Evolutionary conservation across 2,888 invertebrate genomes (phyloP), one percentile per base, ranked within the genome.

Genomic region (Lasioglossum calceatum): DNA sequence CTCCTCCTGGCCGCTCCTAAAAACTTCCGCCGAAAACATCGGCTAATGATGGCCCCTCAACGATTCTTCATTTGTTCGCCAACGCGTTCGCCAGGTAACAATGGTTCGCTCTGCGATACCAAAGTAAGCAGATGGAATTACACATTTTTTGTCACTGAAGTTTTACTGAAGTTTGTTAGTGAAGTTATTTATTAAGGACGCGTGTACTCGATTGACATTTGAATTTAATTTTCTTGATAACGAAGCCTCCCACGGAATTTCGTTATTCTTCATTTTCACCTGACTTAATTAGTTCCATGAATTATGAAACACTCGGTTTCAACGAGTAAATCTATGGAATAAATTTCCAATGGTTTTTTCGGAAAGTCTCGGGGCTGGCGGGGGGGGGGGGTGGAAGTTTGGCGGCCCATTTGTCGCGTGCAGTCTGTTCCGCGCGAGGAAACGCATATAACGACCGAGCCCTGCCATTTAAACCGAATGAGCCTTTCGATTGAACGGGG

Each of bases 391-490:
- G n/a, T n/a, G 44, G n/a, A 7, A 82, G 44, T 42, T 42, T 44
- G 64, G 36, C 23, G 70, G 12, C 27, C 70, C 70, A 74, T 81
- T 81, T 82, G 74, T 75, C 70, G 39, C 27, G 19, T 16, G 2
- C 14, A 75, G 64, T 71, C 42, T 39, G 36, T 83, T 83, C 64
- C 64, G 50, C 50, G 54, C 77, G 64, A 54, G 54, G 4, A 39
- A 83, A 73, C 71, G 12, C 76, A 64, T 50, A 64, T 67, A 67
- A 84, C 77, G 72, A 27, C 10, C 58, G 36, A 27, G 54, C 44
- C 19, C 54, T 64, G 78, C 64, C 27, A 64, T 73, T 64, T 72
- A 64, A 77, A 70, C 44, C 64, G 39, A 73, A 77, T 12, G 32
- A 54, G 2, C n/a, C 47, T 7, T 23, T 19, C 74, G 70, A 82